These are phyloP conservation scores for Hystrix brachyura DNA, from an alignment of 2,113 vertebrate genomes.

Conservation along the genomic window DNA sequence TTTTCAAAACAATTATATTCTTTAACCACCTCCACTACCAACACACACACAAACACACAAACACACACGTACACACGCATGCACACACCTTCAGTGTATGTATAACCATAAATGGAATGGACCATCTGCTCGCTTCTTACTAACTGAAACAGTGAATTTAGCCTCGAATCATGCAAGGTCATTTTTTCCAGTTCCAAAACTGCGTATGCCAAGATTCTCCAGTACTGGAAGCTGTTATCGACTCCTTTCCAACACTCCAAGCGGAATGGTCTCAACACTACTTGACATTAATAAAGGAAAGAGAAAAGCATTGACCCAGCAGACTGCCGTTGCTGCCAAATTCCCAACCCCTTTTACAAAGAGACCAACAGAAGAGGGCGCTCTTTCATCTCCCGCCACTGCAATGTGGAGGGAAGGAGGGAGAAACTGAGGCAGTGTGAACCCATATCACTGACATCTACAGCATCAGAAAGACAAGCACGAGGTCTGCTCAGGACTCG, in stretches of 20 bases:
- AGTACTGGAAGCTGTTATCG: slow-evolving; percentile 5
- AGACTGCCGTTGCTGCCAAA: background rate
- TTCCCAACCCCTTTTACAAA: slow-evolving; percentile 14
- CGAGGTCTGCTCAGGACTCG: background rate
- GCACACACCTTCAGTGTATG: background rate
- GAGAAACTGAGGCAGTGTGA: background rate
- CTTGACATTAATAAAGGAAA: slow-evolving; percentile 45
- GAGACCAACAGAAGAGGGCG: background rate
- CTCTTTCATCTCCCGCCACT: background rate
- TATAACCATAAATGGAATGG: background rate
- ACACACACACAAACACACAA: background rate
- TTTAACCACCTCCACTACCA: background rate
- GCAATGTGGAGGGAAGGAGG: too few species aligned
- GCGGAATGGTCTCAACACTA: slow-evolving; percentile 12
- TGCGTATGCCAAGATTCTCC: slow-evolving; percentile 10
- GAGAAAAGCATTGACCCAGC: background rate
- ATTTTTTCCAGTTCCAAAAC: slow-evolving; percentile 5
- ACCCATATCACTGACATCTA: background rate
- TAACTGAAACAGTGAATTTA: slow-evolving; percentile 58
- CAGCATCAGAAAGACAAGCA: background rate
- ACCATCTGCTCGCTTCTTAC: slow-evolving; percentile 25
- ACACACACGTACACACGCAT: background rate
- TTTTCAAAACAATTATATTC: slow-evolving; percentile 45
- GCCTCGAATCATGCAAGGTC: background rate
- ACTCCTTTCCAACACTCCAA: slow-evolving; percentile 44